Evolutionary conservation across 2,888 invertebrate species (phyloP).

Genomic region (Camptogramma bilineatum): DNA sequence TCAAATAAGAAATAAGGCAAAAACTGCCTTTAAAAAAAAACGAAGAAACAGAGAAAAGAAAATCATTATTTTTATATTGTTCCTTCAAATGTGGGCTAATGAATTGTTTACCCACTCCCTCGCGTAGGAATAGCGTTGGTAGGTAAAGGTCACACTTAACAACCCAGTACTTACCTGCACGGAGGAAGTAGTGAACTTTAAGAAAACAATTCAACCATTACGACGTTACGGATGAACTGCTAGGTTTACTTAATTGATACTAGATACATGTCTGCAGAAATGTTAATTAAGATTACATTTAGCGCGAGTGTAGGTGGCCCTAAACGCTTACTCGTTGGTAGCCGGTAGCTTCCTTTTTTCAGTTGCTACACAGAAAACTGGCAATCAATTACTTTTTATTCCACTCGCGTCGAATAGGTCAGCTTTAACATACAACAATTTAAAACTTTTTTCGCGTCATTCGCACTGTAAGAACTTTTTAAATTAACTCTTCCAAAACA

Average conservation of each 20-base stretch:
- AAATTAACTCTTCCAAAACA: conserved; percentile 67
- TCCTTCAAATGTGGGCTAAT: conserved; percentile 9
- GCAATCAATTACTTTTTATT: conserved; percentile 35
- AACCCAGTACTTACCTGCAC: conserved; percentile 40
- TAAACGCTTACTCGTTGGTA: conserved; percentile 7
- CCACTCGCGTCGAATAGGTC: conserved; percentile 44
- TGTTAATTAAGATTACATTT: conserved; percentile 28
- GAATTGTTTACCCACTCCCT: conserved; percentile 15
- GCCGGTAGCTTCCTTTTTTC: conserved; percentile 24
- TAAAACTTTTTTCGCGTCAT: conserved; percentile 47
- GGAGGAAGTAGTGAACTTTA: conserved; percentile 71
- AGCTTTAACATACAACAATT: conserved; percentile 49
- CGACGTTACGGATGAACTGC: conserved; percentile 64
- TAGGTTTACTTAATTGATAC: conserved; percentile 63
- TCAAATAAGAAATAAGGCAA: neutral
- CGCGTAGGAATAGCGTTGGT: neutral
- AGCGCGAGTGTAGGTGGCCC: conserved; percentile 20
- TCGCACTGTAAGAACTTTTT: conserved; percentile 51
- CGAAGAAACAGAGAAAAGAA: neutral
- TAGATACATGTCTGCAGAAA: conserved; percentile 38
- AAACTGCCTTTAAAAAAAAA: neutral
- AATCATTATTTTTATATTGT: neutral
- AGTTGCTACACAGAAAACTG: conserved; percentile 27
- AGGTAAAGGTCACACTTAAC: conserved; percentile 56
- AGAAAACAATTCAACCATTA: conserved; percentile 63